A percentile compares a stretch with the other conserved stretches of the same genome.
phyloP scores from a whole-genome alignment of 64 coral and sea anemone species.

The Stichodactyla helianthus region DNA sequence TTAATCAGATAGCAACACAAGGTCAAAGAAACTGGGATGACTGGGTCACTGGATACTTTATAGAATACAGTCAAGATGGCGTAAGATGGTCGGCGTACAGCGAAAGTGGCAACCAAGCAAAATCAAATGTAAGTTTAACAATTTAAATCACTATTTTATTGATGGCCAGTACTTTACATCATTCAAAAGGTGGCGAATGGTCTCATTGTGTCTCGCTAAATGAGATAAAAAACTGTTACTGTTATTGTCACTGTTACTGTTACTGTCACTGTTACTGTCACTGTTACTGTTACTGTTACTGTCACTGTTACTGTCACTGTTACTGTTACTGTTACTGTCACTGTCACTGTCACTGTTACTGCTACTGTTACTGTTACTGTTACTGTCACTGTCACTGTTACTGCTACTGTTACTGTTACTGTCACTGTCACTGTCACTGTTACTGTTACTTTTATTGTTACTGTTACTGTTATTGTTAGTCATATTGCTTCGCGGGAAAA shows the following conservation, averaged over 20 bases:
- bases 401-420: too few relatives aligned
- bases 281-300: too few relatives aligned
- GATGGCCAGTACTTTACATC: too few relatives aligned
- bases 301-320: not conserved
- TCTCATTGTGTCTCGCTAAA: too few relatives aligned
- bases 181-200: too few relatives aligned
- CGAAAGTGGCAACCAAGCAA: not conserved
- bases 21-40: constrained; percentile 16
- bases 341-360: not conserved
- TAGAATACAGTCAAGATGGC: constrained; percentile 33
- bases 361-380: not conserved
- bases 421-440: too few relatives aligned
- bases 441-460: not conserved
- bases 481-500: constrained; percentile 37
- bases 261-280: too few relatives aligned
- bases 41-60: constrained; percentile 27
- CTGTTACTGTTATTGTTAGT: not conserved
- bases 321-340: not conserved
- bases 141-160: too few relatives aligned
- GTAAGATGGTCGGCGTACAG: constrained; percentile 9
- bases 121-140: not conserved
- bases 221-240: too few relatives aligned
- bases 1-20: not conserved
- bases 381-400: too few relatives aligned
- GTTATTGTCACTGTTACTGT: too few relatives aligned